Evolutionary conservation across 37 sponge, comb jelly and placozoan species (phyloP).

Genomic region (Halisarca cf. caerulea): DNA sequence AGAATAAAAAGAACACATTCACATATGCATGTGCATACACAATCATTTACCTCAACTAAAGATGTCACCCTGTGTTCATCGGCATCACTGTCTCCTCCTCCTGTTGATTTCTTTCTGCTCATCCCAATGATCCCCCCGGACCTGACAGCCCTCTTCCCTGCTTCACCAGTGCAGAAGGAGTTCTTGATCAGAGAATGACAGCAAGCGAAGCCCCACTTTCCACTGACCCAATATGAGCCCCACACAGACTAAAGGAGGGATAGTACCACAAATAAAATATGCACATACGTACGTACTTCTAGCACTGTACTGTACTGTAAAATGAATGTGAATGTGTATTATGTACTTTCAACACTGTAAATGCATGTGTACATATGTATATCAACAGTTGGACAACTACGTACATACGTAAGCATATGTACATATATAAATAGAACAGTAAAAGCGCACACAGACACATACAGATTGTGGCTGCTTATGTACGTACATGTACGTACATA

Average conservation of each 20-base stretch:
- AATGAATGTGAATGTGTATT: too few species aligned
- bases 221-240: conserved; percentile 94
- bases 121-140: background rate
- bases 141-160: conserved; percentile 67
- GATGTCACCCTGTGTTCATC: background rate
- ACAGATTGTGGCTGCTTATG: too few species aligned
- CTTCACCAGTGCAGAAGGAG: conserved; percentile 93
- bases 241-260: conserved; percentile 76
- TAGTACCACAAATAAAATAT: background rate
- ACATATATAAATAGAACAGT: too few species aligned
- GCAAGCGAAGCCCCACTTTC: conserved; percentile 94
- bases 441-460: too few species aligned
- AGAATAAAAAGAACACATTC: background rate
- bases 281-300: too few species aligned
- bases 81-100: conserved; percentile 20
- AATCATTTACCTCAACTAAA: background rate
- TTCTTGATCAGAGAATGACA: conserved; percentile 87
- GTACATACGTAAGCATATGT: too few species aligned
- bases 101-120: conserved; percentile 32
- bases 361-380: too few species aligned
- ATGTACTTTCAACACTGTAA: too few species aligned
- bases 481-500: background rate
- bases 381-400: too few species aligned
- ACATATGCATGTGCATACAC: too few species aligned
- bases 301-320: too few species aligned